Base-by-base conservation (phyloP, 2,113 vertebrate species). In the Callipepla squamata region DNA sequence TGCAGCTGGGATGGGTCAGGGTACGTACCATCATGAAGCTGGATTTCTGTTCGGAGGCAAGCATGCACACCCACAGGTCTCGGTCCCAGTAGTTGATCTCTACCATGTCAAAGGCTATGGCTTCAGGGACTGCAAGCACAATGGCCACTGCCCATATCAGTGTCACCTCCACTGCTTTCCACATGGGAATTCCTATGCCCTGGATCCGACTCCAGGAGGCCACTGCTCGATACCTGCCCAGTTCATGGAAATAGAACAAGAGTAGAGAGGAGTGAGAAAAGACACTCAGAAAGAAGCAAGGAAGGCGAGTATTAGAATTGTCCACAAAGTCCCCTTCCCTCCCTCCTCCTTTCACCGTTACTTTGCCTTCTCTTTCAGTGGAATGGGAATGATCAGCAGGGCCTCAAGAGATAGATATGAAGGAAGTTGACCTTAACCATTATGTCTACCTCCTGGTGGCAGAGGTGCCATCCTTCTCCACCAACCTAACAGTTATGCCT, bases 121-220 rank as follows among this genome's bases (percentile, higher is more conserved):
- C 98, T 95, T 99, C 98, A 0, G 98, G 98, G 45, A 99, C 96
- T 0, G 98, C 98, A 10, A 99, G 97, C 75, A 98, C 68, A 30
- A 99, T 97, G 6, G 98, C 98, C n/a, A 97, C 94, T 3, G 97
- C 94, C 98, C 98, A 99, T 94, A 99, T 99, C 45, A 98, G 91
- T 5, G 97, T 97, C 90, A 98, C 98, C 89, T 99, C 98, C 86
- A 98, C 98, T 0, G 98, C 98, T 90, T 99, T 99, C 98, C 98
- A 99, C 96, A 99, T 81, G 30, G 99, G 98, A 80, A 99, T 98
- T 11, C 99, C 99, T 68, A 99, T 99, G 32, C 98, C 98, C 94
- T 99, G 98, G 94, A 99, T 98, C 18, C 98, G 97, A 87, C 98
- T 99, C 99, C 99, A 99, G 19, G 99, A 99, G 0, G 98, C 99